A percentile compares a stretch with the other conserved stretches of the same genome.
These are phyloP conservation scores for Cirrhinus molitorella DNA, from an alignment of 2,797 vertebrate genomes.

Conservation along the genomic window DNA sequence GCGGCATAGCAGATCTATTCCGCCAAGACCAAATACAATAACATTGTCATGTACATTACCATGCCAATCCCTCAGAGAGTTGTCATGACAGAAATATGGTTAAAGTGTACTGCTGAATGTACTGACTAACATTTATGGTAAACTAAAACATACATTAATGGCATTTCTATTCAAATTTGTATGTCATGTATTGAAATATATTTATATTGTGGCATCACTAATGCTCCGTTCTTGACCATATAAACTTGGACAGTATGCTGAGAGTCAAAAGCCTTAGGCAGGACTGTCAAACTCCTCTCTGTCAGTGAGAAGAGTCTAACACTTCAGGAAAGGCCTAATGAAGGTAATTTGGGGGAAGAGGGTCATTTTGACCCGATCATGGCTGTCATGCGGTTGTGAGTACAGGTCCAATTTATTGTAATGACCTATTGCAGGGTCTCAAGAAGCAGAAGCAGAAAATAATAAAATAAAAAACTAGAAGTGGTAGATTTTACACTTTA, in stretches of 20 bases:
- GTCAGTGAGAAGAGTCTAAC: not conserved
- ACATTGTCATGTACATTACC: too few species aligned
- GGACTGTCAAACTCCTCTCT: not conserved
- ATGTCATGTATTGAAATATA: too few species aligned
- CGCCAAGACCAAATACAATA: too few species aligned
- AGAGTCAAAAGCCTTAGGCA: not conserved
- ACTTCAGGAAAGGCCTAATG: not conserved
- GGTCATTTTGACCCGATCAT: not conserved
- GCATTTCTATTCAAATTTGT: too few species aligned
- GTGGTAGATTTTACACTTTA: not conserved
- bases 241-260: not conserved
- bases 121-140: too few species aligned
- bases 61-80: too few species aligned
- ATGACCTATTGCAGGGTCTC: not conserved
- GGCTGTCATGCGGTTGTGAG: not conserved
- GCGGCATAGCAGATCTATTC: too few species aligned
- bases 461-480: not conserved
- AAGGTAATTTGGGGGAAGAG: not conserved
- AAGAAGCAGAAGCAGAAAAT: slow-evolving; percentile 1
- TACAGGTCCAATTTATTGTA: not conserved
- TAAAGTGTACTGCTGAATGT: too few species aligned
- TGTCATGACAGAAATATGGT: too few species aligned
- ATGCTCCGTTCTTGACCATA: too few species aligned
- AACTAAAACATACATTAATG: too few species aligned
- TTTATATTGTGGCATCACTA: too few species aligned